phyloP scores from a whole-genome alignment of 2,797 vertebrate species.

The Calcarius lapponicus region DNA sequence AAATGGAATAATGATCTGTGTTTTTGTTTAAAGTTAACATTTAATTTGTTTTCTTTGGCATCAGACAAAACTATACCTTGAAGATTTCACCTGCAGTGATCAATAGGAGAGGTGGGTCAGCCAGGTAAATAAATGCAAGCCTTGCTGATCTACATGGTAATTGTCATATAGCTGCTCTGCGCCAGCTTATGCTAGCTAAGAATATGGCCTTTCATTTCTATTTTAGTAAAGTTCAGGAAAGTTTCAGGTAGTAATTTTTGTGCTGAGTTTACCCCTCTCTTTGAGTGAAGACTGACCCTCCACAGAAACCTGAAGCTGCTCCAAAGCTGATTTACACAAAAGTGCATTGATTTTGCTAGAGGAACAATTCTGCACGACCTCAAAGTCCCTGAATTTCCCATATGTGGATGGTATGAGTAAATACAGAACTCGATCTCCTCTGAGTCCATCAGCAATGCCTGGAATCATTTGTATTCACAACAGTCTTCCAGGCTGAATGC shows the following conservation, averaged over 20 bases:
- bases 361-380: background rate
- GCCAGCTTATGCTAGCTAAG: background rate
- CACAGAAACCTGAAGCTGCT: background rate
- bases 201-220: slow-evolving; percentile 5
- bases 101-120: slow-evolving; percentile 60
- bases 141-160: slow-evolving; percentile 22
- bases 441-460: slow-evolving; percentile 2
- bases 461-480: slow-evolving; percentile 48
- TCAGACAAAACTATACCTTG: background rate
- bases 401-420: background rate
- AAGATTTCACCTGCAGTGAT: slow-evolving; percentile 32
- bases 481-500: slow-evolving; percentile 23
- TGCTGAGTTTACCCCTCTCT: background rate
- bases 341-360: background rate
- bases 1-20: background rate
- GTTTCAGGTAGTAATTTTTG: slow-evolving; percentile 12
- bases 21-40: background rate
- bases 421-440: background rate
- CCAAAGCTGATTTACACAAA: slow-evolving; percentile 45
- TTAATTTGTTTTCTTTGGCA: background rate
- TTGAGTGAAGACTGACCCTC: background rate
- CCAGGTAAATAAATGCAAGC: slow-evolving; percentile 38
- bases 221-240: slow-evolving; percentile 46
- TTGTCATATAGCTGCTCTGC: background rate
- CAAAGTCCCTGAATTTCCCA: background rate